These are phyloP conservation scores for Pachycephus smyrnensis DNA, from an alignment of 2,888 invertebrate genomes.

Conservation along the genomic window DNA sequence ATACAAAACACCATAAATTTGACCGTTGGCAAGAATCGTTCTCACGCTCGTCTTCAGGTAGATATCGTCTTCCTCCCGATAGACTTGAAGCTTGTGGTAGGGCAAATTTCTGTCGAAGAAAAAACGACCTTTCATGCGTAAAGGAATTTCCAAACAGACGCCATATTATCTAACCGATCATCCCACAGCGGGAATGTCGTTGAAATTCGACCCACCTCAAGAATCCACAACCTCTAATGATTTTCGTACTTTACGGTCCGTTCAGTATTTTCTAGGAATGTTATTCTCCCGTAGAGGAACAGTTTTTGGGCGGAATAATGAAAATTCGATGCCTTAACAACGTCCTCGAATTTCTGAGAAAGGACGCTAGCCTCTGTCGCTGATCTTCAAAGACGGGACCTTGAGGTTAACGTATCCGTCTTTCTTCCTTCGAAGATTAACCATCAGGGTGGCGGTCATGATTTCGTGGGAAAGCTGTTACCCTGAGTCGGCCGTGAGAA, in stretches of 20 bases:
- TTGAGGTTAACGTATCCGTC: background rate
- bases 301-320: too few species aligned
- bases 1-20: slow-evolving; percentile 51
- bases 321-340: too few species aligned
- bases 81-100: background rate
- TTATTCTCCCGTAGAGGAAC: too few species aligned
- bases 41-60: slow-evolving; percentile 47
- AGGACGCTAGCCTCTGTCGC: too few species aligned
- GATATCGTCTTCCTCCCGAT: background rate
- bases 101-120: background rate
- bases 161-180: too few species aligned
- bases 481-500: slow-evolving; percentile 34
- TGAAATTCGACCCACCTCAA: background rate
- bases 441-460: slow-evolving; percentile 22
- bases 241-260: too few species aligned
- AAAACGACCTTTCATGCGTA: background rate
- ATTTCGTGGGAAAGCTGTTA: slow-evolving; percentile 32
- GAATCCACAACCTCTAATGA: background rate
- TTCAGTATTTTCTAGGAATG: too few species aligned
- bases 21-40: slow-evolving; percentile 55
- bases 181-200: background rate
- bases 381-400: too few species aligned
- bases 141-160: background rate
- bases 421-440: slow-evolving; percentile 29
- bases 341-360: too few species aligned